Evolutionary conservation across 2,888 invertebrate genomes (phyloP).

Genomic region (Antitype chi): DNA sequence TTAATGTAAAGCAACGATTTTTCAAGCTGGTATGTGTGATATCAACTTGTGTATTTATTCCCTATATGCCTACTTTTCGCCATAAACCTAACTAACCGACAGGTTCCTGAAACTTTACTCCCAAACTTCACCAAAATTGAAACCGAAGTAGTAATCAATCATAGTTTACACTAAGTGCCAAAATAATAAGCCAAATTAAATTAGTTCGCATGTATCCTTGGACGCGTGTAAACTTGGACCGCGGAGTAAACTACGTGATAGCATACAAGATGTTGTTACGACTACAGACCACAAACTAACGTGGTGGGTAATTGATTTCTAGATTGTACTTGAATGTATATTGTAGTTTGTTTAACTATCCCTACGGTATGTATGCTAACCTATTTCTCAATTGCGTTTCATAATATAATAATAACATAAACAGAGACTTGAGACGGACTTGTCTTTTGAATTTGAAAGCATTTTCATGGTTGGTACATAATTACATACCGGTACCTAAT

Average conservation of each 20-base stretch:
- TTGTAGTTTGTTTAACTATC: conserved; percentile 12
- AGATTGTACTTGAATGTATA: conserved; percentile 12
- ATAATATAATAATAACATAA: background rate
- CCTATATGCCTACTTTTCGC: background rate
- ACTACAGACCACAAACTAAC: conserved; percentile 39
- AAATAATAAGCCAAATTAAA: conserved; percentile 45
- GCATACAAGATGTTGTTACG: conserved; percentile 17
- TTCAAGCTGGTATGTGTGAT: no score
- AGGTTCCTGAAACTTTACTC: conserved; percentile 10
- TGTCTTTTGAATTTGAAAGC: background rate
- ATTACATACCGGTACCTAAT: no score
- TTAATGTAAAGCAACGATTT: no score
- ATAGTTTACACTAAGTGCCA: conserved; percentile 33
- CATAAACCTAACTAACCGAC: background rate
- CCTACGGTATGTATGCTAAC: background rate
- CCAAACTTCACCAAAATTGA: conserved; percentile 26
- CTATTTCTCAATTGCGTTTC: conserved; percentile 19
- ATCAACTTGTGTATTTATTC: background rate
- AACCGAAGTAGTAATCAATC: conserved; percentile 31
- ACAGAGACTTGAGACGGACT: background rate
- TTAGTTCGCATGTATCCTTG: conserved; percentile 34
- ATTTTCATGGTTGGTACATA: background rate
- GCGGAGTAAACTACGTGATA: conserved; percentile 24
- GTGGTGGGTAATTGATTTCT: conserved; percentile 46
- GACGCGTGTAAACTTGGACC: conserved; percentile 38